phyloP scores from a whole-genome alignment of 2,888 invertebrate species.

The Caprella mutica region DNA sequence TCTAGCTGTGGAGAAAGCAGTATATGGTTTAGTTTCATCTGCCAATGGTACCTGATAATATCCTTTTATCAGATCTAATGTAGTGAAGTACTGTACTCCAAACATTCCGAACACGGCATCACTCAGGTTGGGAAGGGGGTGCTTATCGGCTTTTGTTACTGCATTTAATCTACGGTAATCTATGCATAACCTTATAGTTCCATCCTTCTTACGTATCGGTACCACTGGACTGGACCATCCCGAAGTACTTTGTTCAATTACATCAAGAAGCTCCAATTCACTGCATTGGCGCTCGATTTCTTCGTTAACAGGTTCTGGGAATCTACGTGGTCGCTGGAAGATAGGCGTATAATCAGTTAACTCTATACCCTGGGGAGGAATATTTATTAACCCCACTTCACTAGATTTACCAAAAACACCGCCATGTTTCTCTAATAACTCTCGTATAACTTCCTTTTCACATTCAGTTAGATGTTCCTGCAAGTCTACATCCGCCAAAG shows the following conservation, averaged over 20 bases:
- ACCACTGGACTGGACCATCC: neutral
- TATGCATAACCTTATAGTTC: neutral
- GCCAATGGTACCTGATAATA: neutral
- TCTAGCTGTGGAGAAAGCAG: neutral
- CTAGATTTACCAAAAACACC: too few relatives aligned
- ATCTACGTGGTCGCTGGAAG: too few relatives aligned
- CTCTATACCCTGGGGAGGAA: too few relatives aligned
- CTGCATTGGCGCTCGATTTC: too few relatives aligned
- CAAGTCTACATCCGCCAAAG: too few relatives aligned
- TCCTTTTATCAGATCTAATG: neutral
- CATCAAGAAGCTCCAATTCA: neutral
- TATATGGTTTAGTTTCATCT: neutral
- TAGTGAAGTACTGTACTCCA: neutral
- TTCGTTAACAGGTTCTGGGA: too few relatives aligned
- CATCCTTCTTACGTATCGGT: neutral
- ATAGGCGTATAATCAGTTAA: too few relatives aligned
- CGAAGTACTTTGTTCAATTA: neutral
- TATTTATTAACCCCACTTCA: too few relatives aligned
- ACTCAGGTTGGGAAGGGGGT: neutral
- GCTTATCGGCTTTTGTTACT: neutral
- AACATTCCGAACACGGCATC: neutral
- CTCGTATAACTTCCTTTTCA: too few relatives aligned
- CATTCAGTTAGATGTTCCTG: too few relatives aligned
- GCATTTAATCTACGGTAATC: neutral
- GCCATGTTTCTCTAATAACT: too few relatives aligned